Evolutionary conservation across 1,140 invertebrate species (phyloP).

Genomic region (Hyles vespertilio): DNA sequence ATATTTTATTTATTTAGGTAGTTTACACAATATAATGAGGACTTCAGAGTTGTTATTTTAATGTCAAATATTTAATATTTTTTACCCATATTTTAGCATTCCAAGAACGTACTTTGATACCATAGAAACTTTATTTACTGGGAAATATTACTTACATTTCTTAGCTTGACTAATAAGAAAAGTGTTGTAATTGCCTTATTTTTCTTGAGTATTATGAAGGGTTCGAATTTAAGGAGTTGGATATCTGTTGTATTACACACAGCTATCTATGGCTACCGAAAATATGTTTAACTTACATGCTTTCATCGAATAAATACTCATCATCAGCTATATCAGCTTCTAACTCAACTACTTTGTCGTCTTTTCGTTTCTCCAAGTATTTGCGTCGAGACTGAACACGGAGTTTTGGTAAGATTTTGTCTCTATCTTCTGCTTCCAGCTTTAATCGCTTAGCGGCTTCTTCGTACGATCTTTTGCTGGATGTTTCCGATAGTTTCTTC

Average conservation of each 20-base stretch:
- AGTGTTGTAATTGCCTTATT: too few species aligned
- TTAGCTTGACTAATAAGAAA: too few species aligned
- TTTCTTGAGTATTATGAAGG: too few species aligned
- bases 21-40: neutral
- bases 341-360: constrained; percentile 96
- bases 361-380: constrained; percentile 96
- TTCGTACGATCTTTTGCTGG: constrained; percentile 88
- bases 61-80: neutral
- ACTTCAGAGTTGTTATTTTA: neutral
- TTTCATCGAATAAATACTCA: constrained; percentile 95
- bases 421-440: constrained; percentile 88
- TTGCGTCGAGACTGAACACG: constrained; percentile 93
- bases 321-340: constrained; percentile 97
- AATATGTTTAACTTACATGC: constrained; percentile 79
- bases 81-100: too few species aligned
- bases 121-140: too few species aligned
- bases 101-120: too few species aligned
- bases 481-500: constrained; percentile 84
- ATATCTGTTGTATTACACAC: too few species aligned
- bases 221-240: too few species aligned
- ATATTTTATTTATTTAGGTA: neutral
- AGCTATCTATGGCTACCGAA: neutral
- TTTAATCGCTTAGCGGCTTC: constrained; percentile 95
- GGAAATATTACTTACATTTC: too few species aligned
- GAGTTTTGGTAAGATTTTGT: constrained; percentile 91